Percentiles rank a stretch among this genome's conserved stretches.
These are phyloP conservation scores for Danio albolineatus DNA, from an alignment of 2,797 vertebrate species.

Conservation along the genomic window DNA sequence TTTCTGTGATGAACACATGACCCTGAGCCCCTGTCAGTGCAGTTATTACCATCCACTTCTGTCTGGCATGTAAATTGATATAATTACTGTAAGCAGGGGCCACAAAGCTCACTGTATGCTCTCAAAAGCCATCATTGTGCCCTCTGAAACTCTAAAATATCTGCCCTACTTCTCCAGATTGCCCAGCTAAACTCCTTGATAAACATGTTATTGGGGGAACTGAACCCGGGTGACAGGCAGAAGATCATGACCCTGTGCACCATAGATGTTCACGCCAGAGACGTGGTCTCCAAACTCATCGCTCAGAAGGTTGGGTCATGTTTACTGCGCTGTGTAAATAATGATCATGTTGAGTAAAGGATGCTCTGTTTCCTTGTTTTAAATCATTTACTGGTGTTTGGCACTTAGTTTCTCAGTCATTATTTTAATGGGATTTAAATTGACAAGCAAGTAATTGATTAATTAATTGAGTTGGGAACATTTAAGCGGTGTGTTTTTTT, in stretches of 20 bases:
- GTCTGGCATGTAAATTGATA: conserved; percentile 60
- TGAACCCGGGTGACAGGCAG: conserved; percentile 79
- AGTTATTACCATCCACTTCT: conserved; percentile 63
- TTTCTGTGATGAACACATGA: conserved; percentile 57
- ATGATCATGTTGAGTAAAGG: conserved; percentile 33
- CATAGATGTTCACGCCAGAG: conserved; percentile 82
- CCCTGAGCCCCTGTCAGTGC: conserved; percentile 56
- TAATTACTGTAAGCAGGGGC: conserved; percentile 62
- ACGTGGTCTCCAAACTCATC: conserved; percentile 82
- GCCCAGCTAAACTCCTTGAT: conserved; percentile 84
- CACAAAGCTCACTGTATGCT: conserved; percentile 61
- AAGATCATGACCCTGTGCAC: conserved; percentile 88
- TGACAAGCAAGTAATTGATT: conserved; percentile 33
- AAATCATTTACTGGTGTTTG: conserved; percentile 26
- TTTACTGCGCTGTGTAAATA: conserved; percentile 30
- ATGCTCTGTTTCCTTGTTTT: conserved; percentile 32
- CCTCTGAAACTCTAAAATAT: conserved; percentile 59
- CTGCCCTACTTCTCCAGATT: conserved; percentile 70
- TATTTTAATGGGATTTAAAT: conserved; percentile 39
- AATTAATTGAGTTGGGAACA: conserved; percentile 34
- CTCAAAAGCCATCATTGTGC: conserved; percentile 54
- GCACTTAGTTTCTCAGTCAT: conserved; percentile 11
- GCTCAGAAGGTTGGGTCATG: conserved; percentile 78
- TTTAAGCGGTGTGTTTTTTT: neutral
- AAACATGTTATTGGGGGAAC: conserved; percentile 80